These are phyloP conservation scores for Orthosia incerta DNA, from an alignment of 2,888 invertebrate species.

Conservation along the genomic window DNA sequence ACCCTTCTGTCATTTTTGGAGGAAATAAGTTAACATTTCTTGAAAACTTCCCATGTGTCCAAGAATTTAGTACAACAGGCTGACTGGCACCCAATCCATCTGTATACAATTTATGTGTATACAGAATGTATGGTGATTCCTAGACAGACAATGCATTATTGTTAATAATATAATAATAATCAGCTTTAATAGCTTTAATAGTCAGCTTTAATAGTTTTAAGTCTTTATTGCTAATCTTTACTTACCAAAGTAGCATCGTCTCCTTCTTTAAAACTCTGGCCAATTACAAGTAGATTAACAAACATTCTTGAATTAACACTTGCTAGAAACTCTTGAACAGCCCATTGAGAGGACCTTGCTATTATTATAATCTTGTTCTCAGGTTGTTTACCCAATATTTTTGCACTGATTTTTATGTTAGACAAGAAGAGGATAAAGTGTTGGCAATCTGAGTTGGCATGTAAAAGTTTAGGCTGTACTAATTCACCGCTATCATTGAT, in stretches of 20 bases:
- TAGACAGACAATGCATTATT: conserved; percentile 67
- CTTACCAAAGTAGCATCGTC: conserved; percentile 85
- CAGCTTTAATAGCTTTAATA: neutral
- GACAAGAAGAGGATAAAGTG: conserved; percentile 93
- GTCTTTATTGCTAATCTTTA: conserved; percentile 35
- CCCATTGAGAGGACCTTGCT: conserved; percentile 94
- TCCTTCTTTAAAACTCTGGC: conserved; percentile 92
- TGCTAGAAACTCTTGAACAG: conserved; percentile 93
- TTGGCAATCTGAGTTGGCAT: conserved; percentile 88
- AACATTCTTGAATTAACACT: conserved; percentile 92
- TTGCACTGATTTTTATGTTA: conserved; percentile 91
- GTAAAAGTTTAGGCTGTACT: conserved; percentile 84
- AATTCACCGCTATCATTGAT: conserved; percentile 89
- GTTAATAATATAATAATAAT: neutral
- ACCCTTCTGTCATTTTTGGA: conserved; percentile 92
- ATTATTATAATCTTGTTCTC: conserved; percentile 92
- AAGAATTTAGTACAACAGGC: conserved; percentile 93
- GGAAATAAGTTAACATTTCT: conserved; percentile 93
- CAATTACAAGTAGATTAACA: conserved; percentile 93
- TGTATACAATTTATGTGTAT: conserved; percentile 93
- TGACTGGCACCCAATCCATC: conserved; percentile 94
- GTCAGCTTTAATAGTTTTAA: neutral
- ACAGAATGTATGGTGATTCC: conserved; percentile 94
- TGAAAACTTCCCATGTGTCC: conserved; percentile 92
- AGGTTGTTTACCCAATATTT: conserved; percentile 92